Percentiles rank a stretch among this genome's conserved stretches.
phyloP scores from a whole-genome alignment of 2,113 vertebrate species.

The Aphyosemion australe region DNA sequence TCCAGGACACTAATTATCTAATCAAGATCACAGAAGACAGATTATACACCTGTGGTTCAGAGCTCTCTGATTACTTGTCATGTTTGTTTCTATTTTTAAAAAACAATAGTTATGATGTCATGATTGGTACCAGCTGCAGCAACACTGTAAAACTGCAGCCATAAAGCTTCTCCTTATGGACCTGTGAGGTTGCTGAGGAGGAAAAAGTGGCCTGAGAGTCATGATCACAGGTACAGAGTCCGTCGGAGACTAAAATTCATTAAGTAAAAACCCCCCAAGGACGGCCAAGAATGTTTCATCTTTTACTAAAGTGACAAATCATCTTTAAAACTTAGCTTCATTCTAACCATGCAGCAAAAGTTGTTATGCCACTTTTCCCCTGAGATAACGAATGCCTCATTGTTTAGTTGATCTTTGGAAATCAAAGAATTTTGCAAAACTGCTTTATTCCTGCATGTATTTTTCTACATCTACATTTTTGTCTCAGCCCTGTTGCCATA shows the following conservation, averaged over 20 bases:
- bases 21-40: background rate
- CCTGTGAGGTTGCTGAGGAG: background rate
- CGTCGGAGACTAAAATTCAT: background rate
- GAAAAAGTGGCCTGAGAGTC: background rate
- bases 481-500: too few relatives aligned
- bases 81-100: constrained; percentile 6
- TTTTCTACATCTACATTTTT: too few relatives aligned
- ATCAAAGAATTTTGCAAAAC: too few relatives aligned
- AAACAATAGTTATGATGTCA: constrained; percentile 10
- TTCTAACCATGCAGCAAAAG: background rate
- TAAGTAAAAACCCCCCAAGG: background rate
- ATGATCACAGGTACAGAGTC: background rate
- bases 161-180: too few relatives aligned
- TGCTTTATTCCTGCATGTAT: too few relatives aligned
- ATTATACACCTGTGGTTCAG: background rate
- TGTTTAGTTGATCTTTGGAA: too few relatives aligned
- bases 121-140: background rate
- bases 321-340: background rate
- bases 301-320: background rate
- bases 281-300: background rate
- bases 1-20: too few relatives aligned
- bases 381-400: too few relatives aligned
- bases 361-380: too few relatives aligned
- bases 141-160: background rate
- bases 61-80: constrained; percentile 3